Conservation (phyloP, 2,888 invertebrate genomes). For the Hirtodrosophila histrioides region DNA sequence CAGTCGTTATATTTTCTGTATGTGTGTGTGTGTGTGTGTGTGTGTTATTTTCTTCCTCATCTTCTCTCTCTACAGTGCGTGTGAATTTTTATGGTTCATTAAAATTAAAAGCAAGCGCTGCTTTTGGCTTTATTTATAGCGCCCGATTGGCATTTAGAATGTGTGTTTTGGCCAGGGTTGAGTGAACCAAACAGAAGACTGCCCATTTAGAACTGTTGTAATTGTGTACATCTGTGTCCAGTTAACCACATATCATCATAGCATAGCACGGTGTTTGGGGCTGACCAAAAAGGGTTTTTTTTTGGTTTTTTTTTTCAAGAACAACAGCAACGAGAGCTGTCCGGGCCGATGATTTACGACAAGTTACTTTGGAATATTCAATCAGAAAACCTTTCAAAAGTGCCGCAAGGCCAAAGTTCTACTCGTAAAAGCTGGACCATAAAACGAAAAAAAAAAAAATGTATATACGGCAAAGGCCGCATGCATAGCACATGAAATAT, state of each 20-base stretch:
- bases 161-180: slow-evolving; percentile 34
- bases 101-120: slow-evolving; percentile 70
- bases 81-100: slow-evolving; percentile 81
- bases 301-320: slow-evolving; percentile 1
- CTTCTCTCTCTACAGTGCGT: slow-evolving; percentile 53
- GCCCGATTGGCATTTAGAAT: slow-evolving; percentile 65
- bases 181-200: slow-evolving; percentile 29
- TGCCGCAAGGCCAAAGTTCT: slow-evolving; percentile 76
- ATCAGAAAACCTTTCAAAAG: slow-evolving; percentile 72
- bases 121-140: slow-evolving; percentile 59
- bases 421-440: slow-evolving; percentile 52
- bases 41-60: slow-evolving; percentile 21
- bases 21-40: slow-evolving; percentile 1
- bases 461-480: slow-evolving; percentile 35
- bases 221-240: slow-evolving; percentile 10
- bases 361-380: slow-evolving; percentile 72
- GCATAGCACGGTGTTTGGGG: slow-evolving; percentile 22
- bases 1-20: slow-evolving; percentile 53
- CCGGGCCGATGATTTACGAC: slow-evolving; percentile 68
- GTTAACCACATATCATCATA: slow-evolving; percentile 37
- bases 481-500: slow-evolving; percentile 73
- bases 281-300: slow-evolving; percentile 21
- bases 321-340: slow-evolving; percentile 19
- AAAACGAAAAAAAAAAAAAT: slow-evolving; percentile 37
- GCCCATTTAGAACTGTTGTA: slow-evolving; percentile 24